Percentiles rank a stretch among this genome's conserved stretches.
phyloP scores from a whole-genome alignment of 2,113 vertebrate genomes.

The Fregata magnificens region DNA sequence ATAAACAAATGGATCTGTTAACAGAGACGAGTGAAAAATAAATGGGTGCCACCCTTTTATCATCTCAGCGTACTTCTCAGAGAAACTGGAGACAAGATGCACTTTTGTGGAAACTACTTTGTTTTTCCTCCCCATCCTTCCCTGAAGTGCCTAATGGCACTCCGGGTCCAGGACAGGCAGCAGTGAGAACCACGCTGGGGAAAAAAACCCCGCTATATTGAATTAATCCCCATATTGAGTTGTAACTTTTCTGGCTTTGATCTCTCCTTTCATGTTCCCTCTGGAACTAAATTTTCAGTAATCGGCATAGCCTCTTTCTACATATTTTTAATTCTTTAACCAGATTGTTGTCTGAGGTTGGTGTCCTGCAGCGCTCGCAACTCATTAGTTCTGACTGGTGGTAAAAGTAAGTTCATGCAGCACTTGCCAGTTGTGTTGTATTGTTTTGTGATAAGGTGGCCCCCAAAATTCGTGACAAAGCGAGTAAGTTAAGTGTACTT shows the following conservation, averaged over 20 bases:
- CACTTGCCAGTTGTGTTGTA: background rate
- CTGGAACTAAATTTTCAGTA: background rate
- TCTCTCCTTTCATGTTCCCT: background rate
- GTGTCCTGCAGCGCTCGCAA: background rate
- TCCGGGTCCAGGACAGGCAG: background rate
- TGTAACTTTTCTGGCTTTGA: background rate
- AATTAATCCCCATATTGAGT: background rate
- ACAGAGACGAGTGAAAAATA: background rate
- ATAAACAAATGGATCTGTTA: background rate
- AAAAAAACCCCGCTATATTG: background rate
- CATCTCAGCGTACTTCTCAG: background rate
- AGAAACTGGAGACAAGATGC: background rate
- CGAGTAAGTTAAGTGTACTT: too few species aligned
- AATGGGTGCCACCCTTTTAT: background rate
- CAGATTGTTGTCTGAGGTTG: background rate
- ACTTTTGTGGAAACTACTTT: background rate
- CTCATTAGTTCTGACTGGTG: accelerated
- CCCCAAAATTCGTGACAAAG: background rate
- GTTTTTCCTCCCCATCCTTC: background rate
- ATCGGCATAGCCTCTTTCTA: background rate
- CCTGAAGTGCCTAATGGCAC: background rate
- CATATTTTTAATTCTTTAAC: background rate
- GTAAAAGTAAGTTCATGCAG: accelerated
- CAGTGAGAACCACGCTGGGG: background rate
- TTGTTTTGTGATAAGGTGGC: background rate